phyloP scores from a whole-genome alignment of 2,797 vertebrate species.

The Tokudaia tokunoshimensis region DNA sequence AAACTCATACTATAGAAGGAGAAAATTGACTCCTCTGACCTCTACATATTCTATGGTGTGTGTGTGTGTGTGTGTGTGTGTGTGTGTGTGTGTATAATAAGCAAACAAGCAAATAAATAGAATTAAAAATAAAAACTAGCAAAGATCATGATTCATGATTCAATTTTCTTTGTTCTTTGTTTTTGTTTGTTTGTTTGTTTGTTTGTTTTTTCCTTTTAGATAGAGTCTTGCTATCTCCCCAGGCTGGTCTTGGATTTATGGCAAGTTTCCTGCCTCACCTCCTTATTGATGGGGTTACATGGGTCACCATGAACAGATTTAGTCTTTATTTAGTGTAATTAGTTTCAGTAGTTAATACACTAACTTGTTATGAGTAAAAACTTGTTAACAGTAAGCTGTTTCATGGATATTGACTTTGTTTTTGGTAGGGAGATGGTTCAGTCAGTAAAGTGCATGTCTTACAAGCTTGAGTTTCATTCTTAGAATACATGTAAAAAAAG shows the following conservation, averaged over 20 bases:
- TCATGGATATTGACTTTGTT: not conserved
- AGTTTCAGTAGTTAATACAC: not conserved
- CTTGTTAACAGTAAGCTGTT: not conserved
- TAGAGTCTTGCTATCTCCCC: not conserved
- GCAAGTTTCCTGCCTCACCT: not conserved
- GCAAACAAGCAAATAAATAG: not conserved
- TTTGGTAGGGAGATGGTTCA: not conserved
- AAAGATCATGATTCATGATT: not conserved
- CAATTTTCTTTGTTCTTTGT: not conserved
- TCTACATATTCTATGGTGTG: not conserved
- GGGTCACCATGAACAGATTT: not conserved
- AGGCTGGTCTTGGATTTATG: not conserved
- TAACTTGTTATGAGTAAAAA: slow-evolving; percentile 4
- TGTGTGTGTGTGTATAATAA: not conserved
- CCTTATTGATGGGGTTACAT: not conserved
- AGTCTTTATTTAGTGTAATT: not conserved
- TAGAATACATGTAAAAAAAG: not conserved
- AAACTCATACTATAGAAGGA: not conserved
- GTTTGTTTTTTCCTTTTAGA: not conserved
- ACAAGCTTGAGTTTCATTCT: not conserved
- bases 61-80: not conserved
- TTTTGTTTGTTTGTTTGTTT: not conserved
- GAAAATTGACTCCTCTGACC: not conserved
- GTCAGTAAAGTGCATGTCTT: not conserved
- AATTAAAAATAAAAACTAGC: not conserved